phyloP scores from a whole-genome alignment of 2,888 invertebrate species.

The Athalia circularis region DNA sequence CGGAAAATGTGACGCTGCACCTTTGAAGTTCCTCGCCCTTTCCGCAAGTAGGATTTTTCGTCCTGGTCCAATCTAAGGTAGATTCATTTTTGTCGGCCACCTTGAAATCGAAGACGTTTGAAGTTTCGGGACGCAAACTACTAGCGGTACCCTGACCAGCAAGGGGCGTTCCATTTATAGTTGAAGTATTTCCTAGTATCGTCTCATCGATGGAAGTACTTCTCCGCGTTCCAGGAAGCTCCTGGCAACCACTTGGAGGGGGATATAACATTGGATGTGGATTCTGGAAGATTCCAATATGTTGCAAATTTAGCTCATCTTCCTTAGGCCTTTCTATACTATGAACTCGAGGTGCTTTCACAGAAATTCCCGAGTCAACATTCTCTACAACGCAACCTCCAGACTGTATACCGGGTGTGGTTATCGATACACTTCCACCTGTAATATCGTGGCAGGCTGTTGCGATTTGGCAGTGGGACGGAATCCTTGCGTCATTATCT shows the following conservation, averaged over 20 bases:
- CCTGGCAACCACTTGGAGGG: slow-evolving; percentile 68
- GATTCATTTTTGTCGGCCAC: not conserved
- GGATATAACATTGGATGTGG: slow-evolving; percentile 45
- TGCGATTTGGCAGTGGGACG: slow-evolving; percentile 58
- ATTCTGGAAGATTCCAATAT: slow-evolving; percentile 39
- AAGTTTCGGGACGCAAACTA: not conserved
- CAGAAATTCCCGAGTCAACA: slow-evolving; percentile 55
- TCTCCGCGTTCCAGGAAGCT: slow-evolving; percentile 64
- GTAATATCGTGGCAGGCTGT: slow-evolving; percentile 61
- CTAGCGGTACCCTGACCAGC: slow-evolving; percentile 5
- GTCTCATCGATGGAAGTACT: slow-evolving; percentile 1
- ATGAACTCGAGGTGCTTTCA: slow-evolving; percentile 55
- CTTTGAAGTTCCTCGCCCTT: not conserved
- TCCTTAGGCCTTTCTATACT: too few species aligned
- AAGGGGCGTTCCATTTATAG: not conserved
- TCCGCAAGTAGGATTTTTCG: not conserved
- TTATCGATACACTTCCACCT: slow-evolving; percentile 64
- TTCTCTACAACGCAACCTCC: slow-evolving; percentile 62
- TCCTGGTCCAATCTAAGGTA: not conserved
- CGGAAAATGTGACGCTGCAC: not conserved
- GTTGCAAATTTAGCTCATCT: slow-evolving; percentile 25
- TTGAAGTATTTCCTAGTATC: not conserved
- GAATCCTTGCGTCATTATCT: not conserved
- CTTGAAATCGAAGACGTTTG: not conserved
- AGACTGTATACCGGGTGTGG: slow-evolving; percentile 60